A percentile compares a stretch with the other conserved stretches of the same genome.
These are phyloP conservation scores for Sinodicranocentrus sp. DNA, from an alignment of 2,888 invertebrate species.

Conservation along the genomic window DNA sequence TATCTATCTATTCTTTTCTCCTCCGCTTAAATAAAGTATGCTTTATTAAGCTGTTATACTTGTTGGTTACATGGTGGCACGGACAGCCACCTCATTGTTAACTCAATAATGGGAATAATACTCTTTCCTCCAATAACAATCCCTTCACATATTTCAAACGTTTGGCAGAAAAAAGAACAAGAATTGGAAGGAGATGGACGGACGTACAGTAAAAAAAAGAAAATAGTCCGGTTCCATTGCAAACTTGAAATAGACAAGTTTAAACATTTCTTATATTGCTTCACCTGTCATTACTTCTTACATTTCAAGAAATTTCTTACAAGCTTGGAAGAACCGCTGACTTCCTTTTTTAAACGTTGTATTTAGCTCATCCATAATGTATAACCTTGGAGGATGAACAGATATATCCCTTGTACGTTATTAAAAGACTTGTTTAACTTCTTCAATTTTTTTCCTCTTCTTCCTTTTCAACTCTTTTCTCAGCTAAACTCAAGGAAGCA, in stretches of 20 bases:
- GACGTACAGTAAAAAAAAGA: constrained; percentile 17
- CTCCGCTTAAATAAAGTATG: not conserved
- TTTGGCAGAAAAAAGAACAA: not conserved
- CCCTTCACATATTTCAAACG: constrained; percentile 11
- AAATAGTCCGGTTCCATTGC: constrained; percentile 57
- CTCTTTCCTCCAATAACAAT: constrained; percentile 25
- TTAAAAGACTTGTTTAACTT: not conserved
- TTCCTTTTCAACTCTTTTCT: constrained; percentile 26
- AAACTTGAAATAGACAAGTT: constrained; percentile 15
- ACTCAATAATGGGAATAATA: constrained; percentile 13
- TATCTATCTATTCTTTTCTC: not conserved
- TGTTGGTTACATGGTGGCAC: constrained; percentile 39
- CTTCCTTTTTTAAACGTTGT: constrained; percentile 26
- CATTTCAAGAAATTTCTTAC: not conserved
- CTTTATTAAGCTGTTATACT: constrained; percentile 34
- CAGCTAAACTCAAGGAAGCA: constrained; percentile 48
- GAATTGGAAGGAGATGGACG: not conserved
- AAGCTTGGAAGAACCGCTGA: constrained; percentile 41
- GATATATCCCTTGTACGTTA: too few relatives aligned
- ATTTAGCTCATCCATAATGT: not conserved
- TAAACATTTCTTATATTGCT: too few relatives aligned
- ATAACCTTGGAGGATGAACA: not conserved
- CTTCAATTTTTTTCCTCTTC: not conserved
- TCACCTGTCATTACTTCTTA: constrained; percentile 43
- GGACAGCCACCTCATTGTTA: constrained; percentile 23